A percentile compares a stretch with the other conserved stretches of the same genome.
These are phyloP conservation scores for Chlorocebus sabaeus DNA, from an alignment of 2,113 vertebrate species.

Conservation along the genomic window DNA sequence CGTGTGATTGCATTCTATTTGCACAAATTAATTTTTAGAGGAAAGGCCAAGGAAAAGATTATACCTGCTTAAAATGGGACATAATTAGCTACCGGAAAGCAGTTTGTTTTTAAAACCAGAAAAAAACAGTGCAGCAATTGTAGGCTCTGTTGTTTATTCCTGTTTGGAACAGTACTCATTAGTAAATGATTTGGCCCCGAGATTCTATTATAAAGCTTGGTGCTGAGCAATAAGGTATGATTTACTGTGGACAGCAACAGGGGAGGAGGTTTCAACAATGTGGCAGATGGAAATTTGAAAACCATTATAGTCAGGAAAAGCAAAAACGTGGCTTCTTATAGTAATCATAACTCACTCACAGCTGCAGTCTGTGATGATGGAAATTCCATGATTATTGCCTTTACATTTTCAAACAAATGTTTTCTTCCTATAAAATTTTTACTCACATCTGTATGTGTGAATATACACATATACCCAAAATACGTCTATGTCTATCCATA, in stretches of 20 bases:
- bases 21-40: neutral
- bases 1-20: neutral
- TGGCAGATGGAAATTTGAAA: conserved; percentile 12
- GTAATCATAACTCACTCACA: neutral
- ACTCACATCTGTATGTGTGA: neutral
- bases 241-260: neutral
- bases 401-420: neutral
- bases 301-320: neutral
- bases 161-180: neutral
- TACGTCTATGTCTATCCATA: neutral
- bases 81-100: neutral
- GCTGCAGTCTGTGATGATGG: neutral
- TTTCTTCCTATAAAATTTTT: neutral
- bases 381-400: neutral
- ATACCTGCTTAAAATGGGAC: neutral
- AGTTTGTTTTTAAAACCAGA: neutral
- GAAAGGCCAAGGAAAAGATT: neutral
- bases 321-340: neutral
- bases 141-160: neutral
- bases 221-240: neutral
- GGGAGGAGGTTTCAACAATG: neutral
- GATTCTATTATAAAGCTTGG: neutral
- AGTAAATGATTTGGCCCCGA: neutral
- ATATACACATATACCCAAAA: neutral
- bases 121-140: neutral